These are phyloP conservation scores for Phyllostomus hastatus DNA, from an alignment of 2,113 vertebrate genomes.

Conservation along the genomic window DNA sequence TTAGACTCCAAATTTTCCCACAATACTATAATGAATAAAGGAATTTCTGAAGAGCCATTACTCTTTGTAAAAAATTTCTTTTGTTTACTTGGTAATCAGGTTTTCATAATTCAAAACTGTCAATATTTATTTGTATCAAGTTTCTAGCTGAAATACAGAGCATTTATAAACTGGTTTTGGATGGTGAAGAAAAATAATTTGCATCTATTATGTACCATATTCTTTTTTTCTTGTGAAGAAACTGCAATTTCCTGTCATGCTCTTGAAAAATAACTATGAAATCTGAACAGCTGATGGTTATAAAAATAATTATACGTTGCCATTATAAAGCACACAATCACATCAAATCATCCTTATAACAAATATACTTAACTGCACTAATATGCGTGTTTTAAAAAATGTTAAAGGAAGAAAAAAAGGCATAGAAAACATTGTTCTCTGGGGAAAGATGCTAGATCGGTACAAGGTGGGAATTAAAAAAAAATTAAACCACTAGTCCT, in stretches of 20 bases:
- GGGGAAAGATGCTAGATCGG: neutral
- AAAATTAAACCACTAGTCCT: neutral
- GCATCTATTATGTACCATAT: neutral
- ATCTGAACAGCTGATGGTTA: conserved; percentile 27
- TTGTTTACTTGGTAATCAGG: neutral
- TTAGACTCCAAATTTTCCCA: neutral
- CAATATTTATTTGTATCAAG: neutral
- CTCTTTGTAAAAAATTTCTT: neutral
- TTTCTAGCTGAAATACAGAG: conserved; percentile 41
- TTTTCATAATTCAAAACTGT: conserved; percentile 36
- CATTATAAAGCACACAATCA: neutral
- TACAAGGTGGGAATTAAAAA: neutral
- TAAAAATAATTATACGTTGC: conserved; percentile 44
- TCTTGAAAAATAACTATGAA: neutral
- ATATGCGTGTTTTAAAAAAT: neutral
- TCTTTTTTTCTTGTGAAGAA: conserved; percentile 26
- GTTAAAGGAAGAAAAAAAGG: neutral
- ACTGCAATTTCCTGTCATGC: neutral
- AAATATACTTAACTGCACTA: neutral
- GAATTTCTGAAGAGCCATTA: neutral
- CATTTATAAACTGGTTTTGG: conserved; percentile 39
- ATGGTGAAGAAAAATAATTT: neutral
- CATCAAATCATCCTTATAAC: neutral
- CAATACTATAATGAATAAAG: neutral
- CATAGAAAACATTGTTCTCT: neutral